phyloP scores from a whole-genome alignment of 2,113 vertebrate species.

The Capreolus pygargus region DNA sequence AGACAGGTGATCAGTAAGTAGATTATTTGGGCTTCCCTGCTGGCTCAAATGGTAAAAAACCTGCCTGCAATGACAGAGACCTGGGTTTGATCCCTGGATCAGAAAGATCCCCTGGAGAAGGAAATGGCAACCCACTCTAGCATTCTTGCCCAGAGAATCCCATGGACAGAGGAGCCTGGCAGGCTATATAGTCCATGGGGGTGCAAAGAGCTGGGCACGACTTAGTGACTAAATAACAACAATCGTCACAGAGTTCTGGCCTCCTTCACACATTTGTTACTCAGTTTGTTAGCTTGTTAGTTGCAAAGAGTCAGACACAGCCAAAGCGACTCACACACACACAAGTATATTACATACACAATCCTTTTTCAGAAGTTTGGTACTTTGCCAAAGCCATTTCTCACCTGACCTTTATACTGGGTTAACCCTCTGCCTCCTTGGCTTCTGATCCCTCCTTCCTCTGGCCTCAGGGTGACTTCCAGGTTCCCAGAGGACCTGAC shows the following conservation, averaged over 20 bases:
- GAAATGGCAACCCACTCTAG: not conserved
- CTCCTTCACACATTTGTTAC: not conserved
- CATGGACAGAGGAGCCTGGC: not conserved
- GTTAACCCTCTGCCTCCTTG: not conserved
- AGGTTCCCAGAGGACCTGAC: not conserved
- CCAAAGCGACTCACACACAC: not conserved
- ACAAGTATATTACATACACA: not conserved
- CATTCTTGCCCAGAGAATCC: not conserved
- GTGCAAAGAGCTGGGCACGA: not conserved
- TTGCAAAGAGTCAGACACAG: not conserved
- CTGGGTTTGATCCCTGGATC: not conserved
- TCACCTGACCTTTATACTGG: not conserved
- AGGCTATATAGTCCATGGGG: not conserved
- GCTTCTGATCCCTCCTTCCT: not conserved
- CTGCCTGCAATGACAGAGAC: not conserved
- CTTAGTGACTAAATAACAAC: not conserved
- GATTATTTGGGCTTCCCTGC: not conserved
- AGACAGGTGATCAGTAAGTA: not conserved
- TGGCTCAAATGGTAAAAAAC: not conserved
- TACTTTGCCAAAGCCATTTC: not conserved
- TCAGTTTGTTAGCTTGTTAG: not conserved
- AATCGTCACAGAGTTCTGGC: not conserved
- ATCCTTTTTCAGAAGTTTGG: not conserved
- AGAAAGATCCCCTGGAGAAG: not conserved
- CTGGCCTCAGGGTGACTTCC: not conserved